Percentiles rank a stretch among this genome's conserved stretches.
phyloP scores from a whole-genome alignment of 92 coral and sea anemone species.

The Galaxea fascicularis region DNA sequence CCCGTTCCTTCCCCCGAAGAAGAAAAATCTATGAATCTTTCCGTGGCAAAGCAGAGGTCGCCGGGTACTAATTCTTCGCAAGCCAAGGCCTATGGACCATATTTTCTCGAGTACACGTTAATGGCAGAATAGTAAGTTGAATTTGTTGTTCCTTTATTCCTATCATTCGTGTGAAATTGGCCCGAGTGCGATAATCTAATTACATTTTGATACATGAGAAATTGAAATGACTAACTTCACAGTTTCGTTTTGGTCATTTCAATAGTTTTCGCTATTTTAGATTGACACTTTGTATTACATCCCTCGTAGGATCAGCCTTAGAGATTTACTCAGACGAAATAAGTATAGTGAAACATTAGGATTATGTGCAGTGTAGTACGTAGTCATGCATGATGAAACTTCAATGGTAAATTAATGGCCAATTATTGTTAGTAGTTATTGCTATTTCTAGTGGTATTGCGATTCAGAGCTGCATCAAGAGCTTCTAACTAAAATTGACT shows the following conservation, averaged over 20 bases:
- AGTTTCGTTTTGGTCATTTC: neutral
- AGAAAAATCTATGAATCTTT: constrained; percentile 94
- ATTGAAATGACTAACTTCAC: neutral
- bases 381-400: too few relatives aligned
- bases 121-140: constrained; percentile 98
- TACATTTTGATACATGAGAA: neutral
- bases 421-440: too few relatives aligned
- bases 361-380: too few relatives aligned
- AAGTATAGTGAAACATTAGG: too few relatives aligned
- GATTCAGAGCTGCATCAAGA: too few relatives aligned
- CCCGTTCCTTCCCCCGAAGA: constrained; percentile 95
- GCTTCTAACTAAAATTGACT: too few relatives aligned
- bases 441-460: too few relatives aligned
- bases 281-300: neutral
- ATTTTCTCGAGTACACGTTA: constrained; percentile 93
- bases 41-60: constrained; percentile 91
- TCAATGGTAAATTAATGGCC: too few relatives aligned
- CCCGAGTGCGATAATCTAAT: neutral
- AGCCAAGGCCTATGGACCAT: constrained; percentile 94
- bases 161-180: neutral
- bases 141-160: neutral
- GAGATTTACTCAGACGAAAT: too few relatives aligned
- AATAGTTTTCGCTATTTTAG: neutral
- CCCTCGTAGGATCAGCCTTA: neutral
- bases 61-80: constrained; percentile 81